Base-by-base conservation (phyloP, 2,888 invertebrate genomes). In the Phyllotreta cruciferae region DNA sequence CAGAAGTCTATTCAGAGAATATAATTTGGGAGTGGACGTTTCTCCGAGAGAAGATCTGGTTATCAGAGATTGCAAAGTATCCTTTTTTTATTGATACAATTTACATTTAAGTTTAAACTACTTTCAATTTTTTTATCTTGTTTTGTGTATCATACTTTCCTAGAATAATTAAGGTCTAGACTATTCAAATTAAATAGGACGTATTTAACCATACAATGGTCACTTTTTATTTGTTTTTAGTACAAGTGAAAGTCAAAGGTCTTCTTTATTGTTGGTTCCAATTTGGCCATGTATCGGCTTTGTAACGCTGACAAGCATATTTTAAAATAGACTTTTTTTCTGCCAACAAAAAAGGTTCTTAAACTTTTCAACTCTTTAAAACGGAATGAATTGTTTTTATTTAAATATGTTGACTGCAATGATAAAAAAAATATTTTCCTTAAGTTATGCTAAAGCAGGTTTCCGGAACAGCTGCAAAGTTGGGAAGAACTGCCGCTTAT, bases 401-500 rank as follows among this genome's bases (percentile, higher is more conserved):
- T 6, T 10, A 11, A 44, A 8, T 47, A 47, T 47, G 14, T 8
- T 14, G 11, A 6, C 13, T 47, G 4, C 13, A 37, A 10, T 52
- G n/a, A 34, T 37, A 8, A 37, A 4, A 37, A 4, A n/a, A 14
- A 50, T 35, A 42, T 61, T 72, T 73, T 73, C 66, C 75, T 73
- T 71, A 73, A 75, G 64, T 13, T 52, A 57, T 56, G 1, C 61
- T 47, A 68, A 73, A 72, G 73, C 77, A 97, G 95, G 87, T 98
- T 73, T 98, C 98, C 73, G 98, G 97, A 71, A 96, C 96, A 54
- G 97, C 98, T 53, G 92, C 97, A 0, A 96, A 96, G 83, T 83
- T 98, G 63, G 94, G 94, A 63, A 86, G 90, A 70, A 86, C 90
- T 7, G 90, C 91, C 76, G 92, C 94, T n/a, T 99, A 98, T 83